A percentile compares a stretch with the other conserved stretches of the same genome.
Evolutionary conservation across 2,113 vertebrate species (phyloP).

Genomic region (Hassar affinis): DNA sequence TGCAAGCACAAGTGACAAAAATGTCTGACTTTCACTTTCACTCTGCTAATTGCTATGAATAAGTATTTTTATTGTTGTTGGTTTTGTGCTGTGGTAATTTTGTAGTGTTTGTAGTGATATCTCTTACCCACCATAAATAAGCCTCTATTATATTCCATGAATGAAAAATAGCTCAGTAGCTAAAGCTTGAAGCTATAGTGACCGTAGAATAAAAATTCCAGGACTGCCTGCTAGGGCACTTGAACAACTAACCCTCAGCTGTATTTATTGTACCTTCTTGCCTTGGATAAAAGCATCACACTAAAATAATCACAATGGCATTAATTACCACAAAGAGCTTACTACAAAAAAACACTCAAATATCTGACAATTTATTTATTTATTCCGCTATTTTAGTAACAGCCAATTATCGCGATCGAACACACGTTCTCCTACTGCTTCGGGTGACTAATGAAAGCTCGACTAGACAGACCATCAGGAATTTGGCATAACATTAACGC

Average conservation of each 20-base stretch:
- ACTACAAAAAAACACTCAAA: not conserved
- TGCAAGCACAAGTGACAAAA: too few species aligned
- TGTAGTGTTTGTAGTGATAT: not conserved
- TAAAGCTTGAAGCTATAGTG: not conserved
- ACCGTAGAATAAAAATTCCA: not conserved
- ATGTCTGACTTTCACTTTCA: too few species aligned
- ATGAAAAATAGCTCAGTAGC: not conserved
- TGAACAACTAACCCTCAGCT: not conserved
- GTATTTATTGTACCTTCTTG: not conserved
- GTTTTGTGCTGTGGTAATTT: not conserved
- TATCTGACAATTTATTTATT: not conserved
- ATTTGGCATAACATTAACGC: constrained; percentile 15
- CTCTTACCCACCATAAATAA: constrained; percentile 2
- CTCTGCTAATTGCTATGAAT: not conserved
- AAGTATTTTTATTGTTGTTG: not conserved
- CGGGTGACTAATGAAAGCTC: constrained; percentile 19
- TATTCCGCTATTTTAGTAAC: not conserved
- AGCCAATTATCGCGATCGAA: not conserved
- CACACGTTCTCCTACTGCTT: not conserved
- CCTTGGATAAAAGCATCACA: not conserved
- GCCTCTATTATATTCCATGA: not conserved
- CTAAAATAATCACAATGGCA: not conserved
- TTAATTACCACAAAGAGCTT: not conserved
- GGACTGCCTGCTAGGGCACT: not conserved
- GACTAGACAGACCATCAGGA: constrained; percentile 36